Conservation (phyloP, 2,113 vertebrate species). For the Epinephelus fuscoguttatus region DNA sequence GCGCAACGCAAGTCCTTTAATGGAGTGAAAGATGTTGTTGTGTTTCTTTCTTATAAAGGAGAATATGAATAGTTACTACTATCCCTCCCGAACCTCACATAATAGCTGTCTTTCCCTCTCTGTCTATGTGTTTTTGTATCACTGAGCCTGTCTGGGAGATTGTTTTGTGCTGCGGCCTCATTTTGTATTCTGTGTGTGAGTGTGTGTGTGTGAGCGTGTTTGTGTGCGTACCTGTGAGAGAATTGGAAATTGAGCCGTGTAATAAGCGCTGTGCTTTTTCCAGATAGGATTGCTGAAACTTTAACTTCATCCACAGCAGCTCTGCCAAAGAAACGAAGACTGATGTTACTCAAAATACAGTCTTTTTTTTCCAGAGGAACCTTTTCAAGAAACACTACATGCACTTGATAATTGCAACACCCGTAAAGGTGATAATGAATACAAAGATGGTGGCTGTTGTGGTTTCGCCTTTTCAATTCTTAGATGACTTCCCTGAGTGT, state of each 20-base stretch:
- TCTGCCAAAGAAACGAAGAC: conserved; percentile 77
- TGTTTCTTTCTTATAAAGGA: conserved; percentile 58
- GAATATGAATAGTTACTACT: conserved; percentile 58
- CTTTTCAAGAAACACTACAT: conserved; percentile 36
- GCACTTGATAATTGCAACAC: conserved; percentile 65
- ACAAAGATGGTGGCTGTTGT: conserved; percentile 44
- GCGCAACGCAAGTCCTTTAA: conserved; percentile 24
- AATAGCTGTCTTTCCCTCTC: conserved; percentile 56
- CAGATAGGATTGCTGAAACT: conserved; percentile 76
- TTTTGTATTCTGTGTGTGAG: conserved; percentile 71
- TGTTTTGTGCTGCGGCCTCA: conserved; percentile 70
- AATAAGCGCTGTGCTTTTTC: conserved; percentile 76
- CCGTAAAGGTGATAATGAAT: conserved; percentile 37
- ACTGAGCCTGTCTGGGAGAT: conserved; percentile 74
- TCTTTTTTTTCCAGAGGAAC: conserved; percentile 49
- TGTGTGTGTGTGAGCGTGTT: conserved; percentile 30
- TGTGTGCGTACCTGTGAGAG: conserved; percentile 73
- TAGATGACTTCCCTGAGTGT: neutral
- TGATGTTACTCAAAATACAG: conserved; percentile 54
- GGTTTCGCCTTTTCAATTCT: neutral
- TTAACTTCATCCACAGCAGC: conserved; percentile 72
- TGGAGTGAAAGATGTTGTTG: conserved; percentile 57
- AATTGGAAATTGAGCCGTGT: conserved; percentile 81
- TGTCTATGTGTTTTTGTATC: conserved; percentile 70
- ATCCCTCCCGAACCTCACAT: conserved; percentile 47